A percentile compares a stretch with the other conserved stretches of the same genome.
These are phyloP conservation scores for Chionodraco myersi DNA, from an alignment of 2,113 vertebrate genomes.

Conservation along the genomic window DNA sequence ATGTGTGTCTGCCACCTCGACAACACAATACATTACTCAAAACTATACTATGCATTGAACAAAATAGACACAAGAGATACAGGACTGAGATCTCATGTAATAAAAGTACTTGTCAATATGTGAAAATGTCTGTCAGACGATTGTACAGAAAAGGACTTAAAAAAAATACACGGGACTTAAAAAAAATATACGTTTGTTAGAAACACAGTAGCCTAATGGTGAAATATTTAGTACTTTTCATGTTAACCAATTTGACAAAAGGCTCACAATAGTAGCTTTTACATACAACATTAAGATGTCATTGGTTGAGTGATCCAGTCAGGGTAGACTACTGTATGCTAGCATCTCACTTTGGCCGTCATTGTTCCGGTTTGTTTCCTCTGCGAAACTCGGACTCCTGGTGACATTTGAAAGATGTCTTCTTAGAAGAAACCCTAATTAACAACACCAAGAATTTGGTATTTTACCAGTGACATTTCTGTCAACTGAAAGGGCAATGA, in stretches of 20 bases:
- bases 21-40: neutral
- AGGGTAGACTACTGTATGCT: neutral
- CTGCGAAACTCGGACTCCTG: neutral
- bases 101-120: neutral
- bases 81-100: neutral
- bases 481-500: conserved; percentile 44
- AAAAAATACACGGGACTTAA: neutral
- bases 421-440: conserved; percentile 17
- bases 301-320: too few relatives aligned
- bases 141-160: neutral
- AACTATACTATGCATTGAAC: neutral
- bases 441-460: conserved; percentile 25
- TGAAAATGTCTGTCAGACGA: neutral
- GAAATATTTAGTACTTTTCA: neutral
- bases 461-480: conserved; percentile 57
- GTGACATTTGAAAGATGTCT: conserved; percentile 42
- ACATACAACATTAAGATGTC: neutral
- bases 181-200: too few relatives aligned
- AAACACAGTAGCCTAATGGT: conserved; percentile 1
- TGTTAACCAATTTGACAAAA: neutral
- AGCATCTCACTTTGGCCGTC: neutral
- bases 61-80: neutral
- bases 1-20: neutral
- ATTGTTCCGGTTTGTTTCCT: conserved; percentile 5
- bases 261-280: neutral